Evolutionary conservation across 2,797 vertebrate species (phyloP).

Genomic region (Sebastes miniatus): DNA sequence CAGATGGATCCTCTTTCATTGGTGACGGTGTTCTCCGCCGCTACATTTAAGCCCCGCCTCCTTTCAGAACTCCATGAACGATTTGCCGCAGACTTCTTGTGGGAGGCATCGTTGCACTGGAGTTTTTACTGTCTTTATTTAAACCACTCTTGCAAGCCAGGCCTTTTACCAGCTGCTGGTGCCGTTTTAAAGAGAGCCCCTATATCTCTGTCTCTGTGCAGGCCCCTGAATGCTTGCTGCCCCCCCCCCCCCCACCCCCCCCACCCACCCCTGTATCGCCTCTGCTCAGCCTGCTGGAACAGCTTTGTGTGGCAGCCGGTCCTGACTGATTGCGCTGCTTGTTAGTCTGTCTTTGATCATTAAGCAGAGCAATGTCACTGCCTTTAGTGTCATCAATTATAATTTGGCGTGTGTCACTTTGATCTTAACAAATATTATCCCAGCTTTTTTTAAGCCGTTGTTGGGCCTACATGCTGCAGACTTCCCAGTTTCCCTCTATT

Average conservation of each 20-base stretch:
- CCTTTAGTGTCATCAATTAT: conserved; percentile 62
- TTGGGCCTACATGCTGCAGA: conserved; percentile 9
- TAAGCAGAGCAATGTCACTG: conserved; percentile 55
- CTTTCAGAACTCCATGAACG: too few species aligned
- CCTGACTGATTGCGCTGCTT: conserved; percentile 53
- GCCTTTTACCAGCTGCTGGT: conserved; percentile 2
- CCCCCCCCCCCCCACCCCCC: background rate
- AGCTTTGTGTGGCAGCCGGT: conserved; percentile 22
- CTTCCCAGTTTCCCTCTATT: conserved; percentile 15
- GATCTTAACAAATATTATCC: conserved; percentile 63
- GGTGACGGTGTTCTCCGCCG: too few species aligned
- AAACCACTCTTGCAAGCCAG: background rate
- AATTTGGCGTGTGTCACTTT: conserved; percentile 51
- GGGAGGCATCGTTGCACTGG: too few species aligned
- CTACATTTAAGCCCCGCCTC: too few species aligned
- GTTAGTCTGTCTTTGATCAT: conserved; percentile 66
- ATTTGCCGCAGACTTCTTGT: too few species aligned
- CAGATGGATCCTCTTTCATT: too few species aligned
- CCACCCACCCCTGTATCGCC: background rate
- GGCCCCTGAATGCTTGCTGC: conserved; percentile 9
- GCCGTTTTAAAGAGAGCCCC: background rate
- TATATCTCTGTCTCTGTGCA: background rate
- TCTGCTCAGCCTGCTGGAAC: conserved; percentile 23
- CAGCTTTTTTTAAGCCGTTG: conserved; percentile 33
- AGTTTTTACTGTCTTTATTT: background rate